These are phyloP conservation scores for Enoplosus armatus DNA, from an alignment of 2,797 vertebrate species.

Conservation along the genomic window DNA sequence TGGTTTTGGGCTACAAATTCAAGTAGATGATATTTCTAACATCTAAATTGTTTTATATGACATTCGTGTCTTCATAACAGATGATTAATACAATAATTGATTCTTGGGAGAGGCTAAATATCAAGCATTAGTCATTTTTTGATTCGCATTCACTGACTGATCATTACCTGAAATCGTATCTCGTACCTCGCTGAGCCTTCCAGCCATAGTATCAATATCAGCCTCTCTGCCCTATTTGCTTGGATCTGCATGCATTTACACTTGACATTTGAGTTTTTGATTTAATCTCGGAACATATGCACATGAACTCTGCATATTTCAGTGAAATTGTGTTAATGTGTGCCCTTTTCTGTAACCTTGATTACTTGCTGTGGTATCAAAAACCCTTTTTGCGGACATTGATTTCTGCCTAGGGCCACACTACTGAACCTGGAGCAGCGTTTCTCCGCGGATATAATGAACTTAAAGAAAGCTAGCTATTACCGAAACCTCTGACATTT, in stretches of 20 bases:
- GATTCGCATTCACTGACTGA: constrained; percentile 40
- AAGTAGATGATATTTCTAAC: background rate
- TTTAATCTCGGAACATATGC: constrained; percentile 80
- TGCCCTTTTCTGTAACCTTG: constrained; percentile 81
- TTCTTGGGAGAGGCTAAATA: constrained; percentile 12
- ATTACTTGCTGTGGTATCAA: constrained; percentile 80
- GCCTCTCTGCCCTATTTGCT: constrained; percentile 61
- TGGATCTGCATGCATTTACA: constrained; percentile 77
- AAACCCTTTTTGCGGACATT: constrained; percentile 82
- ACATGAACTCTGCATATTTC: constrained; percentile 83
- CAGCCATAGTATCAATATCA: constrained; percentile 60
- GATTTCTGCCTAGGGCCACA: constrained; percentile 82
- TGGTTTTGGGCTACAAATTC: background rate
- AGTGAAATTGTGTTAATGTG: constrained; percentile 76
- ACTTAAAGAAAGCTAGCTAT: constrained; percentile 79
- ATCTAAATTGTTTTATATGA: background rate
- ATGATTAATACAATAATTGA: constrained; percentile 25
- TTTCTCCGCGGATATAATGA: constrained; percentile 80
- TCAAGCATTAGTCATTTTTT: constrained; percentile 30
- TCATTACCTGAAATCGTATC: constrained; percentile 45
- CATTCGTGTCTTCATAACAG: background rate
- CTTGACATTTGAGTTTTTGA: constrained; percentile 83
- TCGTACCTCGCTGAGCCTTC: constrained; percentile 38
- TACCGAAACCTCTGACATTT: constrained; percentile 82
- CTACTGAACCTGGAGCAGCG: constrained; percentile 74